Evolutionary conservation across 2,888 invertebrate genomes (phyloP), one percentile per base, ranked within the genome.

Genomic region (Limnephilus lunatus): DNA sequence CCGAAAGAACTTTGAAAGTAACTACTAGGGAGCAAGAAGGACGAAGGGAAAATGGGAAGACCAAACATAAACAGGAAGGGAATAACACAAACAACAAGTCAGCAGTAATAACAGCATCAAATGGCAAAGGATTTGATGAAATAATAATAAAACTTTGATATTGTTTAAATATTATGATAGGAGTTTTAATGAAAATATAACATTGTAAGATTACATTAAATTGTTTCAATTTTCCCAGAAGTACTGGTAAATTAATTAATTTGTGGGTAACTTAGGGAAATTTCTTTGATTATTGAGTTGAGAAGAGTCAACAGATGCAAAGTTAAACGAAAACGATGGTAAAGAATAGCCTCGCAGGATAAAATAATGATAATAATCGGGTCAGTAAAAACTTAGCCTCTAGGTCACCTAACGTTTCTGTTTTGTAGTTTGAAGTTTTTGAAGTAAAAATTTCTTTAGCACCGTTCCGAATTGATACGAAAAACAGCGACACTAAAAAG

Each of bases 1-100:
- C 68, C 15, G 32, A 81, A 89, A 89, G 89, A 89, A 35, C 80
- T 89, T n/a, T 81, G 81, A 80, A 80, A 30, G 89, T n/a, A 89
- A 35, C 35, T 39, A 35, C 32, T 12, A 81, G 39, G 25, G 39
- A 89, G 81, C 7, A 35, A 31, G 30, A 32, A 53, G 87, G 53
- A 25, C 30, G 25, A 32, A 53, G 87, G 32, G 14, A 32, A 82
- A 82, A 32, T 82, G 9, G 30, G 82, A 82, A 82, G 19, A 31
- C 31, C 30, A 68, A 68, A 82, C 30, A 15, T 82, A 32, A 82
- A 82, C 82, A 82, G 82, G 82, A 82, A 31, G 68, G 68, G 68
- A 68, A 68, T 68, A 68, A 68, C 68, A 68, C 68, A 68, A 68
- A 68, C 68, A 68, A 68, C 68, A 68, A 68, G 68, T 25, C 7